Conservation (phyloP, 92 coral and sea anemone species). For the Heteractis magnifica region DNA sequence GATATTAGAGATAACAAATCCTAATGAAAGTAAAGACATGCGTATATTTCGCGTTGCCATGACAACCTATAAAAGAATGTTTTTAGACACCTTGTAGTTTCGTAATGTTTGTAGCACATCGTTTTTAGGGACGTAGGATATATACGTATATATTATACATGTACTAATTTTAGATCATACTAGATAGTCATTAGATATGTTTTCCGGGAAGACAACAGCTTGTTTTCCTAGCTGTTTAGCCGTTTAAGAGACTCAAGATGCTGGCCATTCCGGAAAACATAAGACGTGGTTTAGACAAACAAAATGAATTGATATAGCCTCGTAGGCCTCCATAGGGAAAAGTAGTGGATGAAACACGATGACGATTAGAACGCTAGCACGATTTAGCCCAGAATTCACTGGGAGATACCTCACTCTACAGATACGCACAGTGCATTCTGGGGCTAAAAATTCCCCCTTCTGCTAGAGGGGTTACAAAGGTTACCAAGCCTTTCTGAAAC, state of each 20-base stretch:
- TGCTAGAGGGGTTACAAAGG: slow-evolving; percentile 1
- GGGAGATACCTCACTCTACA: neutral
- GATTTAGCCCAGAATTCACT: neutral
- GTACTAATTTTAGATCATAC: neutral
- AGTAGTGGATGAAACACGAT: neutral
- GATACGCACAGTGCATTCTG: neutral
- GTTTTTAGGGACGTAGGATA: slow-evolving; percentile 6
- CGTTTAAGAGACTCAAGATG: neutral
- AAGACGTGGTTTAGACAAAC: slow-evolving; percentile 2
- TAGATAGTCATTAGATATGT: neutral
- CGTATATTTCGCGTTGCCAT: neutral
- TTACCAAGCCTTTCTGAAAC: slow-evolving; percentile 13
- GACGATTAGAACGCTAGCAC: neutral
- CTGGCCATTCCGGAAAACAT: neutral
- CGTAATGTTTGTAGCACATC: slow-evolving; percentile 6
- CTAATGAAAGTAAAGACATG: neutral
- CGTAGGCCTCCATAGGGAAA: neutral
- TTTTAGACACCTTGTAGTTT: slow-evolving; percentile 10
- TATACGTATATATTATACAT: slow-evolving; percentile 1
- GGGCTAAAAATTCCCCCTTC: neutral
- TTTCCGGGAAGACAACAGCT: neutral
- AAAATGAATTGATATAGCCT: neutral
- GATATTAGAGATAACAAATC: neutral
- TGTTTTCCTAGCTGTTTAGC: neutral
- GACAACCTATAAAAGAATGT: neutral